Evolutionary conservation across 2,113 vertebrate genomes (phyloP).

Genomic region (Amphiprion percula): DNA sequence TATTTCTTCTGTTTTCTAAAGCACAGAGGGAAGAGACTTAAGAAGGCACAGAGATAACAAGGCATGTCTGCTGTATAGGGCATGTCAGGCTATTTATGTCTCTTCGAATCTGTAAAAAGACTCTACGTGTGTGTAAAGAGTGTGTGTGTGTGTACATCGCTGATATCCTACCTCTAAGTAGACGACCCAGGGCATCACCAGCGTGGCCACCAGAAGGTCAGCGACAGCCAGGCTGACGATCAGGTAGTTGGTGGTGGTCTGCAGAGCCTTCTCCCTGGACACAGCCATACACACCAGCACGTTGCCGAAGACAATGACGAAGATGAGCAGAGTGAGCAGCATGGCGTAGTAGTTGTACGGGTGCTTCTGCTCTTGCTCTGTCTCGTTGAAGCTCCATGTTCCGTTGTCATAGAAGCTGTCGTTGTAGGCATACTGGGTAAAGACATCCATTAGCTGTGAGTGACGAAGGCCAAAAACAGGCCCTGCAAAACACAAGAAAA

Average conservation of each 20-base stretch:
- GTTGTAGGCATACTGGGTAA: slow-evolving; percentile 92
- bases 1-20: not conserved
- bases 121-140: not conserved
- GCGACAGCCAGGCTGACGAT: slow-evolving; percentile 98
- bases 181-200: slow-evolving; percentile 98
- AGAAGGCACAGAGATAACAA: not conserved
- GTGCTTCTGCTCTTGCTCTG: slow-evolving; percentile 81
- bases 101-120: slow-evolving; percentile 8
- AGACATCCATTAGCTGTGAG: slow-evolving; percentile 91
- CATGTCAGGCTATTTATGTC: slow-evolving; percentile 12
- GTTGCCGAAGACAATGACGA: slow-evolving; percentile 96
- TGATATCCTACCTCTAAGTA: slow-evolving; percentile 91
- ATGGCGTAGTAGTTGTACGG: slow-evolving; percentile 98
- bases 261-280: slow-evolving; percentile 95
- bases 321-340: slow-evolving; percentile 97
- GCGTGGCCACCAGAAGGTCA: slow-evolving; percentile 93
- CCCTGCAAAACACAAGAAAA: slow-evolving; percentile 62
- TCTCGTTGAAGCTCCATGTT: slow-evolving; percentile 88
- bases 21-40: not conserved
- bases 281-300: slow-evolving; percentile 98
- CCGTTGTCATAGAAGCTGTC: slow-evolving; percentile 87
- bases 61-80: not conserved
- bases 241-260: slow-evolving; percentile 99
- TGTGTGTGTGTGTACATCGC: not conserved
- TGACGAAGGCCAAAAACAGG: slow-evolving; percentile 74